phyloP scores from a whole-genome alignment of 2,797 vertebrate species.

The Podargus strigoides region DNA sequence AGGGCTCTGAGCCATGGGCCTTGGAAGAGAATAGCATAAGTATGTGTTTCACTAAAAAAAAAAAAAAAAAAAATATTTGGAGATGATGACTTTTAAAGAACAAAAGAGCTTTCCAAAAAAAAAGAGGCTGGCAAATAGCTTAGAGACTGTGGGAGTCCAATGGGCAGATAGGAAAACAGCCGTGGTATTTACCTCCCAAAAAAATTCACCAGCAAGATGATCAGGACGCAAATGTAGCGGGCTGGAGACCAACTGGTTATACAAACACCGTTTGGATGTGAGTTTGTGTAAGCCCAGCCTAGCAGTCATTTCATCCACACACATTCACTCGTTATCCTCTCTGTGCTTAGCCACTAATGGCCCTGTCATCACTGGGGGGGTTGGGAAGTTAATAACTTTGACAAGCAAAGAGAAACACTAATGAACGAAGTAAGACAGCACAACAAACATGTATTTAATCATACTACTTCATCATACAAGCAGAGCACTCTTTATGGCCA shows the following conservation, averaged over 20 bases:
- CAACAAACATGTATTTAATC: neutral
- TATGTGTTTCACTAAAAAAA: neutral
- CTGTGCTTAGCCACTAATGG: neutral
- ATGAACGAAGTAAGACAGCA: neutral
- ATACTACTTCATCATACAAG: neutral
- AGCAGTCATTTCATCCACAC: neutral
- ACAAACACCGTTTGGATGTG: too few relatives aligned
- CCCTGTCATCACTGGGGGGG: neutral
- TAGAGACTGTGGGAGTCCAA: neutral
- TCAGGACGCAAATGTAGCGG: neutral
- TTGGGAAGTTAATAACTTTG: neutral
- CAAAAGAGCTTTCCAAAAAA: neutral
- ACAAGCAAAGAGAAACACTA: neutral
- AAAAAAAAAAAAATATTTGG: neutral
- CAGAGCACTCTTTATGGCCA: neutral
- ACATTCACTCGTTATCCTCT: neutral
- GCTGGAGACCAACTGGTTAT: neutral
- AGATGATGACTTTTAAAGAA: neutral
- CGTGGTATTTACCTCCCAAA: neutral
- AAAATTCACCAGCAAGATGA: neutral
- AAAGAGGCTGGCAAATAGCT: neutral
- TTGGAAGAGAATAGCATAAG: neutral
- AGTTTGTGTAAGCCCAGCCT: neutral
- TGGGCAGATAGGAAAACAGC: neutral
- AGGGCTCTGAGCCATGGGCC: neutral